A percentile compares a stretch with the other conserved stretches of the same genome.
phyloP scores from a whole-genome alignment of 2,797 vertebrate genomes.

The Streptopelia turtur region DNA sequence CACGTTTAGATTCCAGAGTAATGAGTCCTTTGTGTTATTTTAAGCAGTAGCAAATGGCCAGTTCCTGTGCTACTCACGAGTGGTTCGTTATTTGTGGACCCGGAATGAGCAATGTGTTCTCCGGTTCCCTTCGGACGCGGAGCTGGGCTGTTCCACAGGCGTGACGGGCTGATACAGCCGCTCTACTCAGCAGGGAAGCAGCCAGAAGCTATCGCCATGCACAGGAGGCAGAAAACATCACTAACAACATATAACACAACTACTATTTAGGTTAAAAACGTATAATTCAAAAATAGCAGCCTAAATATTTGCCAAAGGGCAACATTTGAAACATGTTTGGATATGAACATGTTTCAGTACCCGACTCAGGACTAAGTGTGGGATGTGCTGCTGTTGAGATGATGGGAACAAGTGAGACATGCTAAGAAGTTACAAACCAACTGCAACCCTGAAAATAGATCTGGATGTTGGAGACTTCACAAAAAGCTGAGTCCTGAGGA shows the following conservation, averaged over 20 bases:
- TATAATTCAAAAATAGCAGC: not conserved
- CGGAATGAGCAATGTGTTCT: not conserved
- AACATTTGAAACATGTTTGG: not conserved
- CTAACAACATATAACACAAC: not conserved
- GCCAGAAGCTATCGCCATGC: not conserved
- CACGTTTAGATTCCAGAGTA: fast-evolving
- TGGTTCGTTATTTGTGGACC: fast-evolving
- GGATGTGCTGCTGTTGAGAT: not conserved
- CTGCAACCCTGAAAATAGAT: fast-evolving
- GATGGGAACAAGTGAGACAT: not conserved
- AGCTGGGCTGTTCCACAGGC: not conserved
- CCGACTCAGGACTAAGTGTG: not conserved
- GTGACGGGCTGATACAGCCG: not conserved
- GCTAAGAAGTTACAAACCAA: not conserved
- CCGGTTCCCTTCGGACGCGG: not conserved
- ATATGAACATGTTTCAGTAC: not conserved
- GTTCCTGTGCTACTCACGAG: not conserved
- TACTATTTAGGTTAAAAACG: not conserved
- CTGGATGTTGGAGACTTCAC: not conserved
- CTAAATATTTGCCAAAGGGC: not conserved
- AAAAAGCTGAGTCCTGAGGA: not conserved
- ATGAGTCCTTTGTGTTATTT: not conserved
- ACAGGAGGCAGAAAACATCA: not conserved
- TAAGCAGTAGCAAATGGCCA: fast-evolving
- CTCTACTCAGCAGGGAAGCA: not conserved